A percentile compares a stretch with the other conserved stretches of the same genome.
Conservation (phyloP, 2,797 vertebrate species). For the Labroides dimidiatus region DNA sequence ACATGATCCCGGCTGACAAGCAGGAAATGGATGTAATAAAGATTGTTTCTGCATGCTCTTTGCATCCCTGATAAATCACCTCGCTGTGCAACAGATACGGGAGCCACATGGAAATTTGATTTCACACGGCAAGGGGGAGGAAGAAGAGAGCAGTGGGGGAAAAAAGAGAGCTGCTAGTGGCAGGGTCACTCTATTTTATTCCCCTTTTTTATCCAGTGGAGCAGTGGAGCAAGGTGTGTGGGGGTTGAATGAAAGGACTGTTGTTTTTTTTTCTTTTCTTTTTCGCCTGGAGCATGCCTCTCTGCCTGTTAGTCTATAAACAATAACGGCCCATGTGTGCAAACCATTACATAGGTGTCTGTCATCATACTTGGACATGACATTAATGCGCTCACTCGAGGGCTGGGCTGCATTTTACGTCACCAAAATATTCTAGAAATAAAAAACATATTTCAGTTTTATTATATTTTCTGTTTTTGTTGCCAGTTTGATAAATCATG, state of each 20-base stretch:
- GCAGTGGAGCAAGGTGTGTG: conserved; percentile 68
- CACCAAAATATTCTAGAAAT: conserved; percentile 5
- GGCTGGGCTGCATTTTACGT: conserved; percentile 23
- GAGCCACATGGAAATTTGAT: conserved; percentile 98
- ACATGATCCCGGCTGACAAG: conserved; percentile 99
- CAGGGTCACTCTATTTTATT: conserved; percentile 92
- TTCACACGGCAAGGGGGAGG: conserved; percentile 90
- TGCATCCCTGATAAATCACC: conserved; percentile 99
- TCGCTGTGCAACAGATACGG: conserved; percentile 97
- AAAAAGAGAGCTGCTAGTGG: conserved; percentile 86
- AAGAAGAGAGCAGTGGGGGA: conserved; percentile 76
- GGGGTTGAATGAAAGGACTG: conserved; percentile 55
- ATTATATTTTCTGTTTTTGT: conserved; percentile 3
- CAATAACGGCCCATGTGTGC: conserved; percentile 40
- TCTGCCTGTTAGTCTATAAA: conserved; percentile 52
- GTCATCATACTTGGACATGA: conserved; percentile 19
- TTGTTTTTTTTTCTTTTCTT: conserved; percentile 23
- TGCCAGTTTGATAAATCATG: neutral
- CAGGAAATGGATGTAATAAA: conserved; percentile 99
- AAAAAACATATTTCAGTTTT: neutral
- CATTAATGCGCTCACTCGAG: conserved; percentile 22
- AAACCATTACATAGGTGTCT: conserved; percentile 36
- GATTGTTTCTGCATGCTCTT: conserved; percentile 99
- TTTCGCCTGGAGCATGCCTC: conserved; percentile 41
- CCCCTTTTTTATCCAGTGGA: conserved; percentile 75